These are phyloP conservation scores for Galerucella nymphaeae DNA, from an alignment of 2,888 invertebrate species.

Conservation along the genomic window DNA sequence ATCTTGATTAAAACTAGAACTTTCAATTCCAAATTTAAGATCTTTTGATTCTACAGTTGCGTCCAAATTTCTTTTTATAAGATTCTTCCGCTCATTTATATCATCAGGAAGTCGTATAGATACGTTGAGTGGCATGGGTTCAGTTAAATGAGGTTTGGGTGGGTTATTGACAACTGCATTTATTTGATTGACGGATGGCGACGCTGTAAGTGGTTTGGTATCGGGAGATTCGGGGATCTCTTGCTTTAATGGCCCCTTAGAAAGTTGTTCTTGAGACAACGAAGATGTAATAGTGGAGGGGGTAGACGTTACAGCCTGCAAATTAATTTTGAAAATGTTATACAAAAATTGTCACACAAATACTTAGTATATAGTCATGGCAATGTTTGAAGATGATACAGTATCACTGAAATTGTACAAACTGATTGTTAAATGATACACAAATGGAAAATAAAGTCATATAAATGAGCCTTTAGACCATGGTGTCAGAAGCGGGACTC, in stretches of 20 bases:
- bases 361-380: too few relatives aligned
- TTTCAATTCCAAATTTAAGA: constrained; percentile 50
- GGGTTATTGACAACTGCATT: constrained; percentile 45
- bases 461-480: too few relatives aligned
- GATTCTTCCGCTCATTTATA: constrained; percentile 62
- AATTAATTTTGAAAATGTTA: too few relatives aligned
- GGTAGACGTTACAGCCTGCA: constrained; percentile 28
- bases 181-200: constrained; percentile 41
- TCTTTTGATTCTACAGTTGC: constrained; percentile 53
- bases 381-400: too few relatives aligned
- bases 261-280: constrained; percentile 34
- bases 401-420: too few relatives aligned
- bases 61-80: constrained; percentile 61
- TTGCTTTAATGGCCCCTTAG: constrained; percentile 31
- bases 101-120: constrained; percentile 64
- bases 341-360: too few relatives aligned
- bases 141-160: constrained; percentile 38
- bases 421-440: too few relatives aligned
- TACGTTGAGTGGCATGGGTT: constrained; percentile 61
- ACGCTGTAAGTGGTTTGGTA: constrained; percentile 33
- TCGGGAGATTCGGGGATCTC: constrained; percentile 35
- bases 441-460: too few relatives aligned
- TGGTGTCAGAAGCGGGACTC: too few relatives aligned
- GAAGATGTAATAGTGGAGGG: constrained; percentile 33
- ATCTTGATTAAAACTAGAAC: constrained; percentile 48